Evolutionary conservation across 2,113 vertebrate genomes (phyloP), one percentile per base, ranked within the genome.

Genomic region (Grammomys surdaster): DNA sequence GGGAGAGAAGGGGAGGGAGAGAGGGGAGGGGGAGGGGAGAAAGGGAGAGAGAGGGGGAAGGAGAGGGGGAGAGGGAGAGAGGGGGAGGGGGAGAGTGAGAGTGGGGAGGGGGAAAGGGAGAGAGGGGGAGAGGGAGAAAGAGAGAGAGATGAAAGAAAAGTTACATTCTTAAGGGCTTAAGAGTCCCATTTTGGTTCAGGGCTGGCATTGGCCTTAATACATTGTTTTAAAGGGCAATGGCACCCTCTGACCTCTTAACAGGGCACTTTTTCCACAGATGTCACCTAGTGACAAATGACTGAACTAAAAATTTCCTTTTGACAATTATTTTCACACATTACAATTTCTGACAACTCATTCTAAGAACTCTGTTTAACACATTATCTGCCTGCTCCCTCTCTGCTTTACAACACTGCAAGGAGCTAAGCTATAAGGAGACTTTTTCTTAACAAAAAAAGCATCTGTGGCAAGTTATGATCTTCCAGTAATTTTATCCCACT

Each of bases 241-340:
- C 24, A 84, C 81, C n/a, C 54, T 63, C 9, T 43, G 13, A 63
- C 58, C 7, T 31, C 24, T 63, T 22, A 51, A 28, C 70, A 46
- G 36, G n/a, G 5, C 20, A 13, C 17, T 76, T 69, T 36, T 69
- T 14, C 9, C 3, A 33, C n/a, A 9, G 75, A 0, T 33, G 33
- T 67, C 56, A 48, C 11, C 28, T 86, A 31, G 65, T 81, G 19
- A 67, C 17, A 43, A 43, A 85, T 63, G 14, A 65, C 40, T 40
- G 36, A 43, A 93, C 36, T 93, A 67, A 3, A 3, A 70, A 54
- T 28, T 73, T 17, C 46, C 75, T 84, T 87, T 60, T 51, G 17
- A 81, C 51, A 91, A 88, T 17, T 81, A 78, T 90, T 88, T 90
- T 88, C 46, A 95, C n/a, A 70, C 20, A 88, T 40, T 90, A 36